A percentile compares a stretch with the other conserved stretches of the same genome.
Conservation (phyloP, 2,113 vertebrate genomes). For the Pseudorasbora parva region DNA sequence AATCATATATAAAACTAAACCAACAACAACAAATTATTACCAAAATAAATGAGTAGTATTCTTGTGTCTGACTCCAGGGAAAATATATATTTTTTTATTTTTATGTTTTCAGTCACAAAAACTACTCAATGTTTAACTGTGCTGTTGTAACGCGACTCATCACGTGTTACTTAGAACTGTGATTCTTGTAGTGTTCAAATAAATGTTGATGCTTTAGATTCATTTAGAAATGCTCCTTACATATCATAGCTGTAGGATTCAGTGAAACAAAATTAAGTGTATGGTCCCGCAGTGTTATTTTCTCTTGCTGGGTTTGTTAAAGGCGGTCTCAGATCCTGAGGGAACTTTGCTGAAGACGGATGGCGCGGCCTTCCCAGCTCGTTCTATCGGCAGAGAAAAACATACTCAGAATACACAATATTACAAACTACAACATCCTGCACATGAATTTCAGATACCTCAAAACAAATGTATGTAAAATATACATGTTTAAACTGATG, state of each 20-base stretch:
- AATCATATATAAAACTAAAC: neutral
- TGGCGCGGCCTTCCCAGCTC: constrained; percentile 81
- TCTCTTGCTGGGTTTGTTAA: constrained; percentile 80
- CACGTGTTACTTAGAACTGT: too few relatives aligned
- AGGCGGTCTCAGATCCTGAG: constrained; percentile 86
- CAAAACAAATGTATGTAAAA: neutral
- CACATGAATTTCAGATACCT: neutral
- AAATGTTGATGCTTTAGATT: neutral
- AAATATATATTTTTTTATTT: too few relatives aligned
- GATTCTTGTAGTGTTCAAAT: neutral
- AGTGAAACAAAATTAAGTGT: neutral
- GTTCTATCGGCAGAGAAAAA: constrained; percentile 76
- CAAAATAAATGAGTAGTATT: neutral
- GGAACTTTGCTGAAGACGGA: constrained; percentile 87
- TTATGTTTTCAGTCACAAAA: neutral
- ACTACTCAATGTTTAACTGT: neutral
- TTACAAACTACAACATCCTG: constrained; percentile 11
- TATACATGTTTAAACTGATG: neutral
- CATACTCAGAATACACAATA: neutral
- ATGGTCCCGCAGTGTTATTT: constrained; percentile 29
- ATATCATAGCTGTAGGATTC: neutral
- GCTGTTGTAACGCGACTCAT: too few relatives aligned
- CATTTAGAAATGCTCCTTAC: neutral
- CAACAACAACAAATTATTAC: neutral
- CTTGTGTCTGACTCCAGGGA: too few relatives aligned